Conservation (phyloP, 2,888 invertebrate species). For the Prionchulus punctatus region DNA sequence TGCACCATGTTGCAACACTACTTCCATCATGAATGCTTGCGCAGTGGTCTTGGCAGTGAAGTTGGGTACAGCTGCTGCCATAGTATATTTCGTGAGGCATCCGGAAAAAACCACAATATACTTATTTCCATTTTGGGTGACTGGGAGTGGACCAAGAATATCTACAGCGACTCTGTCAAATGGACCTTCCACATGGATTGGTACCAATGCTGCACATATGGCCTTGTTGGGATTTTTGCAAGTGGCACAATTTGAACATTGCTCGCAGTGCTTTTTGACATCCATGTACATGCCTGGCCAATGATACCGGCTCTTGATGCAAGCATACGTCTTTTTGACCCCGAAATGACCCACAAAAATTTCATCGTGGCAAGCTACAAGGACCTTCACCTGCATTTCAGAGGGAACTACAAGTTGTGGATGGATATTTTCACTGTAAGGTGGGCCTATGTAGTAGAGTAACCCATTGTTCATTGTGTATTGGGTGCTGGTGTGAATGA, state of each 20-base stretch:
- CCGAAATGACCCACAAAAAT: conserved; percentile 13
- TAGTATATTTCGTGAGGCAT: conserved; percentile 6
- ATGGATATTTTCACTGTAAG: neutral
- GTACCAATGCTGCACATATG: neutral
- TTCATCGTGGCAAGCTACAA: conserved; percentile 15
- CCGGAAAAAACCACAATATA: conserved; percentile 14
- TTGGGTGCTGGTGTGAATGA: too few relatives aligned
- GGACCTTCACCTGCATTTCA: conserved; percentile 11
- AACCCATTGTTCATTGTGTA: too few relatives aligned
- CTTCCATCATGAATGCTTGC: neutral
- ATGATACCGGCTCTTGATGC: conserved; percentile 9
- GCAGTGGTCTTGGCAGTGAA: neutral
- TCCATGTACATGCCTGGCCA: conserved; percentile 12
- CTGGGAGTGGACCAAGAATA: conserved; percentile 9
- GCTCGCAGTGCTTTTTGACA: conserved; percentile 11
- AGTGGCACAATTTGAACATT: conserved; percentile 10
- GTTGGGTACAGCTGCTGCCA: neutral
- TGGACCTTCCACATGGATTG: conserved; percentile 2
- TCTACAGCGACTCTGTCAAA: conserved; percentile 11
- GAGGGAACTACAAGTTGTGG: conserved; percentile 11
- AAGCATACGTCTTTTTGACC: conserved; percentile 7
- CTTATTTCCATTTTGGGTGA: conserved; percentile 9
- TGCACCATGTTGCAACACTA: conserved; percentile 4
- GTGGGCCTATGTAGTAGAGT: too few relatives aligned
- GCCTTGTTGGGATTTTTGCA: neutral